These are phyloP conservation scores for Agrotis segetum DNA, from an alignment of 2,888 invertebrate genomes.

Conservation along the genomic window DNA sequence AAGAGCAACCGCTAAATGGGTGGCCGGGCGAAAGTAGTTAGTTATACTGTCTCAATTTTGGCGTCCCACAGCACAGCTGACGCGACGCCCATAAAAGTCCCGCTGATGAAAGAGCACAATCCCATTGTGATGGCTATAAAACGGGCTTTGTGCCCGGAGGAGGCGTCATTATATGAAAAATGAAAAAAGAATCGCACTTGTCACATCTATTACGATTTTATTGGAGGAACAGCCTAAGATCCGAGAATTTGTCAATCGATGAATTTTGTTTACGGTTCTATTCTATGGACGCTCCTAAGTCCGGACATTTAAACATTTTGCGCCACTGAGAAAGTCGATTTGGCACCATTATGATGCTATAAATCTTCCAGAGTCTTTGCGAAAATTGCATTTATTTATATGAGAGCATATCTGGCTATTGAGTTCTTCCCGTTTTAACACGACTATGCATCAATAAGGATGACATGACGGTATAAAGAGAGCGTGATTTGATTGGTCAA, in stretches of 20 bases:
- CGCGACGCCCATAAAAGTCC: slow-evolving; percentile 86
- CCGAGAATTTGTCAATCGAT: slow-evolving; percentile 72
- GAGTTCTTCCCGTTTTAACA: slow-evolving; percentile 7
- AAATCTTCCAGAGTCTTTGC: slow-evolving; percentile 26
- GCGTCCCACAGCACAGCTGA: slow-evolving; percentile 82
- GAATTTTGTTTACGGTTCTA: slow-evolving; percentile 54
- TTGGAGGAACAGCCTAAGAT: slow-evolving; percentile 69
- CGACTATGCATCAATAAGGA: slow-evolving; percentile 35
- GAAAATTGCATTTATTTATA: slow-evolving; percentile 31
- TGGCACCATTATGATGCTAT: slow-evolving; percentile 40
- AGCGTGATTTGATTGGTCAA: slow-evolving; percentile 53
- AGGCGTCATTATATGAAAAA: slow-evolving; percentile 87
- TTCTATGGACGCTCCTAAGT: slow-evolving; percentile 39
- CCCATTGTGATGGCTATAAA: slow-evolving; percentile 88
- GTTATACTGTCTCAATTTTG: slow-evolving; percentile 86
- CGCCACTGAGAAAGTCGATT: slow-evolving; percentile 28
- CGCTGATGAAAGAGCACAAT: slow-evolving; percentile 89
- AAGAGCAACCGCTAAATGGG: slow-evolving; percentile 71
- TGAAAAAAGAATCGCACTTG: slow-evolving; percentile 88
- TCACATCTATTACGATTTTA: slow-evolving; percentile 82
- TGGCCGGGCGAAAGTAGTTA: slow-evolving; percentile 72
- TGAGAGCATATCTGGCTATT: neutral
- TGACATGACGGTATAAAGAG: slow-evolving; percentile 44
- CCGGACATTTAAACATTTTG: slow-evolving; percentile 22
- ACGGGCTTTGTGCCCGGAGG: slow-evolving; percentile 86